Percentiles rank a stretch among this genome's conserved stretches.
Conservation (phyloP, 2,888 invertebrate species). For the Encarsia formosa region DNA sequence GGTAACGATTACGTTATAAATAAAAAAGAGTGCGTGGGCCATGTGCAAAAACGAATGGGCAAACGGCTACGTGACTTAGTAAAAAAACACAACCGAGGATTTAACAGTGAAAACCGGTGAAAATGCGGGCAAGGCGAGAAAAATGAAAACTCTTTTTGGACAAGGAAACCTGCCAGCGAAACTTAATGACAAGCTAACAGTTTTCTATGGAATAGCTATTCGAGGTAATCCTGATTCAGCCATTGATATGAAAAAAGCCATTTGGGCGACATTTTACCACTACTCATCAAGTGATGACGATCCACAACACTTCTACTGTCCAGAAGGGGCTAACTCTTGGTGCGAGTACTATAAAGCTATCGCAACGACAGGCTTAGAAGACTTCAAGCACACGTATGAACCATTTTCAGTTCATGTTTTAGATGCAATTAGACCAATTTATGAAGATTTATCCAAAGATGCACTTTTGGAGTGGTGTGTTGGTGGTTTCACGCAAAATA, state of each 20-base stretch:
- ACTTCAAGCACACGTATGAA: not conserved
- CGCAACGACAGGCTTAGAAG: not conserved
- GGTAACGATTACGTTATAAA: too few species aligned
- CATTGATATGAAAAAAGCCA: conserved; percentile 31
- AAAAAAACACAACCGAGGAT: too few species aligned
- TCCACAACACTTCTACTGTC: conserved; percentile 34
- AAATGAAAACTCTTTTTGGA: not conserved
- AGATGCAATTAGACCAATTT: not conserved
- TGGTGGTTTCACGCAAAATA: conserved; percentile 5
- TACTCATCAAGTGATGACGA: conserved; percentile 31
- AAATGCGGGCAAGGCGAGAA: too few species aligned
- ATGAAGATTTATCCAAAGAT: not conserved
- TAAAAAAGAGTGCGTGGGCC: too few species aligned
- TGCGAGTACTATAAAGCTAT: conserved; percentile 29
- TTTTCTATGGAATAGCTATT: conserved; percentile 34
- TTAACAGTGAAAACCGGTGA: too few species aligned
- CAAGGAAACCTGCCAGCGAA: conserved; percentile 29
- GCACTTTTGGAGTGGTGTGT: not conserved
- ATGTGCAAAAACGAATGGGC: too few species aligned
- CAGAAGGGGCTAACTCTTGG: conserved; percentile 31
- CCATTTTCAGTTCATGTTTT: conserved; percentile 7
- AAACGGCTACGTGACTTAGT: too few species aligned
- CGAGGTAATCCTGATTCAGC: conserved; percentile 30
- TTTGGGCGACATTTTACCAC: conserved; percentile 31
- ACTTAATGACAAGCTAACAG: conserved; percentile 32